Percentiles rank a stretch among this genome's conserved stretches.
Evolutionary conservation across 2,888 invertebrate genomes (phyloP).

Genomic region (Sphaerophoria rueppellii): DNA sequence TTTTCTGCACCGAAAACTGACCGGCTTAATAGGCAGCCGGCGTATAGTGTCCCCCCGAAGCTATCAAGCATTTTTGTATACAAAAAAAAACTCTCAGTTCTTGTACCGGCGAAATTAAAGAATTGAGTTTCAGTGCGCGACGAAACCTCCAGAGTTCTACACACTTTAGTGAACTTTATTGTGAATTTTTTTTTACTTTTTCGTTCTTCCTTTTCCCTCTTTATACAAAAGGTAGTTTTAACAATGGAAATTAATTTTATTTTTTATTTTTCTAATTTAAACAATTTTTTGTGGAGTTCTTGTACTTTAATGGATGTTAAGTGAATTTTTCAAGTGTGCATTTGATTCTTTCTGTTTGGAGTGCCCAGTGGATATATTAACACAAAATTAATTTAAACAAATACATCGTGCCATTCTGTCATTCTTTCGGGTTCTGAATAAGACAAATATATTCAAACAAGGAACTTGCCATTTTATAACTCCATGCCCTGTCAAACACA

Average conservation of each 20-base stretch:
- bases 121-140: conserved; percentile 54
- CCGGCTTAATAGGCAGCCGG: conserved; percentile 50
- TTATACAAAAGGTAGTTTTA: conserved; percentile 10
- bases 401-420: not conserved
- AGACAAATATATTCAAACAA: no score
- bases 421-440: not conserved
- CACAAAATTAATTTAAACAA: not conserved
- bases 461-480: no score
- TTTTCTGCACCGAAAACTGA: conserved; percentile 44
- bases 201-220: not conserved
- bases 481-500: no score
- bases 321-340: not conserved
- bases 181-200: conserved; percentile 18
- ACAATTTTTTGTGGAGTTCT: not conserved
- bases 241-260: not conserved
- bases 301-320: not conserved
- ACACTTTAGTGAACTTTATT: conserved; percentile 41
- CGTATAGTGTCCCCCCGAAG: conserved; percentile 18
- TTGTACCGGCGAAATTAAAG: conserved; percentile 22
- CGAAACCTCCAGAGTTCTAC: conserved; percentile 21
- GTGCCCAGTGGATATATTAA: conserved; percentile 4
- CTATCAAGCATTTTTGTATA: conserved; percentile 12
- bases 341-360: not conserved
- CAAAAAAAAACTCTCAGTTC: conserved; percentile 12
- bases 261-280: not conserved